A percentile compares a stretch with the other conserved stretches of the same genome.
Conservation (phyloP, 1,140 invertebrate genomes). For the Phortica variegata region DNA sequence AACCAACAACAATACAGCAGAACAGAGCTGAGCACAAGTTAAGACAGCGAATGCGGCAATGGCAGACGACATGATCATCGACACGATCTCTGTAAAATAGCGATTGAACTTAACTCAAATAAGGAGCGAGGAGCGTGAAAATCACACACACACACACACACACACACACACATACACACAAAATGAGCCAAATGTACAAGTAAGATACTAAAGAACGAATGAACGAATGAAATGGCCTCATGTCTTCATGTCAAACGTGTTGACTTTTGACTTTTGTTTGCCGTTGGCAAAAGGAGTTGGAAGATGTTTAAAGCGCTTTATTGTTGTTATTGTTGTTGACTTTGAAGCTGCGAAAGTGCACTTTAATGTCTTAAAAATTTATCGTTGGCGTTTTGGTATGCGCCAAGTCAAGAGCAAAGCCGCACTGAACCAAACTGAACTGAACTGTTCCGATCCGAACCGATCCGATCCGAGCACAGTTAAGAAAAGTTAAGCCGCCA, state of each 20-base stretch:
- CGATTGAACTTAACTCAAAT: slow-evolving; percentile 44
- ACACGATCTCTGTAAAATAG: slow-evolving; percentile 47
- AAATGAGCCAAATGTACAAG: not conserved
- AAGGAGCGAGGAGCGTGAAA: slow-evolving; percentile 27
- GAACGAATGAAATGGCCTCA: slow-evolving; percentile 45
- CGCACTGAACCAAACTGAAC: too few species aligned
- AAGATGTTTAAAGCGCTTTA: too few species aligned
- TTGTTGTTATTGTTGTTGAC: slow-evolving; percentile 6
- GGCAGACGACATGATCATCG: slow-evolving; percentile 53
- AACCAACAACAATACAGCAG: too few species aligned
- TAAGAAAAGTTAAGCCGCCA: too few species aligned
- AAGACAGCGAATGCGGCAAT: too few species aligned
- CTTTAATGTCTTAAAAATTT: slow-evolving; percentile 53
- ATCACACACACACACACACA: slow-evolving; percentile 3
- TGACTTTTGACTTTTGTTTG: slow-evolving; percentile 46
- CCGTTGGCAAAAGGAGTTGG: too few species aligned
- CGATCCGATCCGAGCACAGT: too few species aligned
- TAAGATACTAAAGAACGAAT: too few species aligned
- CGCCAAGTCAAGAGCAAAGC: too few species aligned
- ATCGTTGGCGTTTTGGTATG: slow-evolving; percentile 49
- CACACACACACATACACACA: slow-evolving; percentile 3
- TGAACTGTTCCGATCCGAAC: too few species aligned
- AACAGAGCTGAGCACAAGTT: too few species aligned
- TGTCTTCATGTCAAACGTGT: slow-evolving; percentile 51
- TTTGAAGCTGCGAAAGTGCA: slow-evolving; percentile 35